Evolutionary conservation across 64 coral and sea anemone genomes (phyloP), one percentile per base, ranked within the genome.

Genomic region (Pachyseris speciosa): DNA sequence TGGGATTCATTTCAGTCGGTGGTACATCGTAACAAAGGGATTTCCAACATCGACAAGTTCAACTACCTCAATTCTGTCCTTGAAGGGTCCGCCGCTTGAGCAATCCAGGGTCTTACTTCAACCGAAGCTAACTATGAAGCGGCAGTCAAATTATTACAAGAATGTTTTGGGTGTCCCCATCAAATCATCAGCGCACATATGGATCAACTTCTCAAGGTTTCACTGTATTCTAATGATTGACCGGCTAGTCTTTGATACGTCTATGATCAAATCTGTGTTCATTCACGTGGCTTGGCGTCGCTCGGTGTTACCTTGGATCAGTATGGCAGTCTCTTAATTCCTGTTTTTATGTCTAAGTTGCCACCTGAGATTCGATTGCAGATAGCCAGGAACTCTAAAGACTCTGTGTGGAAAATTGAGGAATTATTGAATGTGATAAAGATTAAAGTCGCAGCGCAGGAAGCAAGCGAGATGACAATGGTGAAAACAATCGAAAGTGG

Each of bases 211-310:
- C 24, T 9, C 59, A 64, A 26, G 5, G n/a, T n/a, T n/a, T n/a
- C 71, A 88, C 37, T 34, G 22, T 66, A 55, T 51, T 75, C 37
- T 29, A 88, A 53, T 47, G 38, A 88, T 26, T 48, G 37, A 22
- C 68, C 85, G 13, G 37, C 51, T 37, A 67, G 67, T 37, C 51
- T 75, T 26, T 41, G 52, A 60, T 74, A 74, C 74, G 49, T 88
- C 15, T 75, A 88, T 34, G 70, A 88, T 45, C 59, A 88, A 48
- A 77, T 88, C 17, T 72, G 53, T 75, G 86, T 88, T 40, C 68
- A 88, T 15, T 17, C 64, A 0, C 34, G 86, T 15, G 57, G 53
- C 19, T 44, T 88, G 24, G 69, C 73, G 30, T 55, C 86, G 13
- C 61, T 88, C n/a, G 86, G 53, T 31, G 38, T 88, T 7, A 74